Evolutionary conservation across 1,140 invertebrate genomes (phyloP), one percentile per base, ranked within the genome.

Genomic region (Gonioctena quinquepunctata): DNA sequence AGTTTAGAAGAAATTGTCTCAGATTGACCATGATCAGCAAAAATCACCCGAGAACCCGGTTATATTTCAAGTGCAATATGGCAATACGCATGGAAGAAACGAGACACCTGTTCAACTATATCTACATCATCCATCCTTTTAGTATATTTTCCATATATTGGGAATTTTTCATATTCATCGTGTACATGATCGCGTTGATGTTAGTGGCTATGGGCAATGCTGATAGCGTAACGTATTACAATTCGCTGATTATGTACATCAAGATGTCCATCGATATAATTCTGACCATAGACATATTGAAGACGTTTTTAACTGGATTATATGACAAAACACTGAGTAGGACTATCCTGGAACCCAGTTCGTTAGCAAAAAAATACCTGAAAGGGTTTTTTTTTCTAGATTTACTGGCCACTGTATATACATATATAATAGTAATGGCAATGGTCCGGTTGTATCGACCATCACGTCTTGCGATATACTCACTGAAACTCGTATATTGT

Each of bases 11-110:
- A 69, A 67, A 57, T 48, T 28, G 75, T 23, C 57, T 25, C 22
- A 22, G 59, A 0, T 28, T 50, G 13, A 66, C 59, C 27, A 75
- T 75, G 67, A 71, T 77, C 11, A 75, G 68, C 42, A 54, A 52
- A 13, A 66, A 28, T 11, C 72, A 77, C 69, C 70, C 73, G 6
- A 19, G 27, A 1, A 73, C 68, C 5, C 66, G 65, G 33, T 60
- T 28, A 23, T 61, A 66, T 23, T 65, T 75, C 33, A 68, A 56
- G 63, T 77, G 73, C 2, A 67, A 48, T n/a, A 63, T 23, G 42
- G 71, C 66, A 11, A 75, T 73, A 48, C 50, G 68, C 3, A 59
- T 59, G 8, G 76, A 77, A 28, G 70, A 72, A 64, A 54, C 61
- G 13, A 54, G 18, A 50, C 72, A 74, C 19, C 6, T 72, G 49